Base-by-base conservation (phyloP, 2,797 vertebrate species). In the Buceros bicornis region DNA sequence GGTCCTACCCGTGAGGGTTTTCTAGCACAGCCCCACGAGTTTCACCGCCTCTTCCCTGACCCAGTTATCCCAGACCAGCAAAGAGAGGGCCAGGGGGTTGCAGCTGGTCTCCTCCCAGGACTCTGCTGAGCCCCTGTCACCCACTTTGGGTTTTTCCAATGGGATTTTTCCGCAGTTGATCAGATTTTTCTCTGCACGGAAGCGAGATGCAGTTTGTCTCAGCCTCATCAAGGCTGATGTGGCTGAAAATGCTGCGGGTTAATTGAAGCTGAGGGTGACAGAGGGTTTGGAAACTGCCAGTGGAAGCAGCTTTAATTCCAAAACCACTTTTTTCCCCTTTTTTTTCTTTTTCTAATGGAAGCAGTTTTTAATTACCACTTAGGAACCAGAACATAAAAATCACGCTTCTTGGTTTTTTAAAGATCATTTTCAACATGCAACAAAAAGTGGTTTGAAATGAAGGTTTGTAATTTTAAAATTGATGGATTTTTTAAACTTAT, bases 301-400 rank as follows among this genome's bases (percentile, higher is more conserved):
- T 87, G 66, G 54, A 72, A 89, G 61, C 6, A 43, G n/a, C 33
- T 82, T 82, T 21, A 19, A 54, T 58, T 65, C 21, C 33, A 33
- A 58, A 58, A 12, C 3, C 0, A 2, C 1, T 9, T 11, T 42
- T 29, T 20, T 28, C 8, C 18, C 28, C 15, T 28, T 42, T 31
- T 50, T n/a, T n/a, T 37, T 54, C 24, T 42, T 31, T 50, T n/a
- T n/a, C 33, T 54, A 1, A 33, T 2, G 10, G 47, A 31, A 78
- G 11, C 24, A 51, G 22, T 28, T 81, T 89, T 79, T 65, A 82
- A 74, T 72, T 53, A 19, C 14, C 47, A 58, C 6, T 35, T 28
- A 11, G 35, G 28, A 35, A 93, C 43, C 17, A 48, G 21, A 70
- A 42, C 21, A 69, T 69, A 25, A 73, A 91, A 87, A 40, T 57